Conservation (phyloP, 2,888 invertebrate species). For the Zaprionus obscuricornis region DNA sequence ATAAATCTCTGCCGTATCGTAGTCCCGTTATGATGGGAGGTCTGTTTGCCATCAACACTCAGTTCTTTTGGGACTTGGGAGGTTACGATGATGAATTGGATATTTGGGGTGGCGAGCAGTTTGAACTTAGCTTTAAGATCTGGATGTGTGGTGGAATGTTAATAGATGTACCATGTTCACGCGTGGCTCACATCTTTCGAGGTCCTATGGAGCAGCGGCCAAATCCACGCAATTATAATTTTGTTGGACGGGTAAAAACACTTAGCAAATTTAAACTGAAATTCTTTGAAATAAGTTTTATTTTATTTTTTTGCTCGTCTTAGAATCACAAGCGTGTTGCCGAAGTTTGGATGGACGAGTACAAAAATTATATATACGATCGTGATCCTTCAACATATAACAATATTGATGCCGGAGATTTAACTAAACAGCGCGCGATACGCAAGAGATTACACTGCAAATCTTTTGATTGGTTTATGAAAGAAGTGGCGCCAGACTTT, state of each 20-base stretch:
- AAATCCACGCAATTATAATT: conserved; percentile 96
- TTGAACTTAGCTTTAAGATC: conserved; percentile 98
- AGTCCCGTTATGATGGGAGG: conserved; percentile 99
- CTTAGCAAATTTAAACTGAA: neutral
- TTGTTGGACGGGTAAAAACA: too few relatives aligned
- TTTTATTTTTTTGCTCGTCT: neutral
- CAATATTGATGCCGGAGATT: conserved; percentile 90
- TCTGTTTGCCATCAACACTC: conserved; percentile 95
- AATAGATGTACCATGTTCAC: conserved; percentile 96
- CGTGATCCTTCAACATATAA: conserved; percentile 90
- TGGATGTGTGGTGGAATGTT: conserved; percentile 99
- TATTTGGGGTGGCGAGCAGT: conserved; percentile 99
- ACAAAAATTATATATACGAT: conserved; percentile 93
- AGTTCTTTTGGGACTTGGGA: conserved; percentile 98
- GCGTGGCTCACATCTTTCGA: conserved; percentile 95
- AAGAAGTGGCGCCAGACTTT: conserved; percentile 95
- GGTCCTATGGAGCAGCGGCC: conserved; percentile 92
- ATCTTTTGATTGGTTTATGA: conserved; percentile 98
- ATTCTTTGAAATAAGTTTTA: neutral
- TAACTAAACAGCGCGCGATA: conserved; percentile 90
- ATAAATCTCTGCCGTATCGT: conserved; percentile 84
- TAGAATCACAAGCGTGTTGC: conserved; percentile 97
- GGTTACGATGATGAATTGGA: conserved; percentile 97
- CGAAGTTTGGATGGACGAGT: conserved; percentile 99
- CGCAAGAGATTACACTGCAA: conserved; percentile 92